Conservation (phyloP, 2,113 vertebrate species). For the Apaloderma vittatum region DNA sequence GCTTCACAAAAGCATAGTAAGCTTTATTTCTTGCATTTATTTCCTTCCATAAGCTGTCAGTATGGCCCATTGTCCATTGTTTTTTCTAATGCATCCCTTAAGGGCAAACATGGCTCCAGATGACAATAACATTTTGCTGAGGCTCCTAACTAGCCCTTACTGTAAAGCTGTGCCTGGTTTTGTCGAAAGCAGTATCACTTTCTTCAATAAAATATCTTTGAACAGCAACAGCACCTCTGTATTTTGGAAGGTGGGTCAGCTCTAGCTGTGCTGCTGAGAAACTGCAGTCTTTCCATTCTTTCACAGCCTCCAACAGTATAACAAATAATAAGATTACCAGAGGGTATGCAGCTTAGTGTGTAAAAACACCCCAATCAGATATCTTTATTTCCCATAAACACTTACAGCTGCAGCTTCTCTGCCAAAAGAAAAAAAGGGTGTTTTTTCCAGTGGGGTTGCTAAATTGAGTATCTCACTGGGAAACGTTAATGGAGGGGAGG, state of each 20-base stretch:
- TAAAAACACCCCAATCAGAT: background rate
- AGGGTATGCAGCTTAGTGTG: background rate
- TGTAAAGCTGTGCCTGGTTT: constrained; percentile 13
- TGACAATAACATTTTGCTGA: constrained; percentile 34
- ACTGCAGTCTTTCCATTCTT: constrained; percentile 3
- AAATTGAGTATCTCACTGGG: constrained; percentile 31
- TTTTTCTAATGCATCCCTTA: constrained; percentile 42
- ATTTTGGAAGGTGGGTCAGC: background rate
- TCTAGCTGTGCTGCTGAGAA: background rate
- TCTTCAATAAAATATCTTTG: constrained; percentile 5
- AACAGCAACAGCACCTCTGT: background rate
- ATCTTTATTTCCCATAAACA: constrained; percentile 44
- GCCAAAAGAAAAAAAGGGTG: background rate
- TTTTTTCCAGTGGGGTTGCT: background rate
- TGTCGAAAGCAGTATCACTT: background rate
- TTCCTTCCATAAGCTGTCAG: constrained; percentile 42
- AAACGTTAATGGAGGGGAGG: background rate
- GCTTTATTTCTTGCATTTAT: constrained; percentile 34
- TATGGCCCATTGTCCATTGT: constrained; percentile 53
- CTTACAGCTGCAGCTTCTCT: constrained; percentile 29
- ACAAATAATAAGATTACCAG: constrained; percentile 41
- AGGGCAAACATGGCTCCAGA: constrained; percentile 24
- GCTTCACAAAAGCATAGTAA: constrained; percentile 4
- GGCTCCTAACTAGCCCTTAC: background rate
- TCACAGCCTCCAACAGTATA: background rate